These are phyloP conservation scores for Agrotis puta DNA, from an alignment of 2,888 invertebrate species.

Conservation along the genomic window DNA sequence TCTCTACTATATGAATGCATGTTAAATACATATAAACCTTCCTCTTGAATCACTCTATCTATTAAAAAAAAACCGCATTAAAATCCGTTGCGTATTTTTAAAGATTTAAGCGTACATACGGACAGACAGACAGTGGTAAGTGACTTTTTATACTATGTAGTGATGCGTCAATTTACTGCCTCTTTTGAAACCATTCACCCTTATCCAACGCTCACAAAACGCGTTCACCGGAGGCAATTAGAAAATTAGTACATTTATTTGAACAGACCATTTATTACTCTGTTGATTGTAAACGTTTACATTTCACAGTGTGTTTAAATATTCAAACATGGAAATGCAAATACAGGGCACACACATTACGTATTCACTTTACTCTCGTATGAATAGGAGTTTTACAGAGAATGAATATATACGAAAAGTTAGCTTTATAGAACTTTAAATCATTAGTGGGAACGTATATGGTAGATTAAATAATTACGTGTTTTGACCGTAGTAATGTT, in stretches of 20 bases:
- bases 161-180: not conserved
- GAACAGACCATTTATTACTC: conserved; percentile 1
- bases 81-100: too few relatives aligned
- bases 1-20: too few relatives aligned
- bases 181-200: not conserved
- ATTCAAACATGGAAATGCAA: conserved; percentile 35
- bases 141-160: too few relatives aligned
- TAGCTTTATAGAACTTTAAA: conserved; percentile 20
- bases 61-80: too few relatives aligned
- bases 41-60: too few relatives aligned
- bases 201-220: not conserved
- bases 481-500: conserved; percentile 22
- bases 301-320: conserved; percentile 33
- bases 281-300: conserved; percentile 48
- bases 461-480: conserved; percentile 25
- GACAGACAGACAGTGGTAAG: too few relatives aligned
- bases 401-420: conserved; percentile 25
- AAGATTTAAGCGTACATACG: too few relatives aligned
- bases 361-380: conserved; percentile 33
- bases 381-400: conserved; percentile 15
- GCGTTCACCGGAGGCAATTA: conserved; percentile 1
- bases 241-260: conserved; percentile 19
- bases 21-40: too few relatives aligned
- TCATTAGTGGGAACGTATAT: not conserved
- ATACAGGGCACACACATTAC: conserved; percentile 26